Conservation (phyloP, 1,140 invertebrate genomes). For the Pygmarrhopalites habei region DNA sequence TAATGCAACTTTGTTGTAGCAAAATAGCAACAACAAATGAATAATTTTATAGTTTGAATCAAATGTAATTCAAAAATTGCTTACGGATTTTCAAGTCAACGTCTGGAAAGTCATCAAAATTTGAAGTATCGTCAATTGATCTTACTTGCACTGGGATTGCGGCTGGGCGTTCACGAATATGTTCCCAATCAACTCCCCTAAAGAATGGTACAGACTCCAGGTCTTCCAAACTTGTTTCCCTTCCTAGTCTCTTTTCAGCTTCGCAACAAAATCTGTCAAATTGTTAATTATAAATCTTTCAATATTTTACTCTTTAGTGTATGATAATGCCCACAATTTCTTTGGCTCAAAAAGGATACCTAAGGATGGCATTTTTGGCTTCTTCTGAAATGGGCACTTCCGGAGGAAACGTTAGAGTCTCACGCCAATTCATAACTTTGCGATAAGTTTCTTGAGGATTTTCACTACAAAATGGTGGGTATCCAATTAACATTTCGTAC, state of each 20-base stretch:
- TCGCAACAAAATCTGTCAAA: slow-evolving; percentile 81
- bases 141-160: slow-evolving; percentile 68
- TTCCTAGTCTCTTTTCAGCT: slow-evolving; percentile 81
- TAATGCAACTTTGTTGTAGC: neutral
- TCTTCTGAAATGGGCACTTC: slow-evolving; percentile 97
- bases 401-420: slow-evolving; percentile 94
- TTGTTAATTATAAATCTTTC: too few relatives aligned
- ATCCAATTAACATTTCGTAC: slow-evolving; percentile 99
- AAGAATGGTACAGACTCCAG: slow-evolving; percentile 79
- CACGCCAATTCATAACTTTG: slow-evolving; percentile 99
- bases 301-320: too few relatives aligned
- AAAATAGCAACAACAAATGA: neutral
- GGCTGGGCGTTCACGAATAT: slow-evolving; percentile 91
- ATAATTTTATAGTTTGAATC: neutral
- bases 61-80: slow-evolving; percentile 44
- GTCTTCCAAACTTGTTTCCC: slow-evolving; percentile 81
- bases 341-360: slow-evolving; percentile 17
- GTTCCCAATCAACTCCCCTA: slow-evolving; percentile 89
- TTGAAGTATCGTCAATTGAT: slow-evolving; percentile 85
- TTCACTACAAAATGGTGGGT: slow-evolving; percentile 98
- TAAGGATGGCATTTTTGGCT: slow-evolving; percentile 71
- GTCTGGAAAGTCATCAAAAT: slow-evolving; percentile 99
- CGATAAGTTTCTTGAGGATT: slow-evolving; percentile 98
- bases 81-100: slow-evolving; percentile 97
- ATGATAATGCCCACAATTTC: too few relatives aligned